Percentiles rank a stretch among this genome's conserved stretches.
Conservation (phyloP, 2,113 vertebrate species). For the Ibidorhyncha struthersii region DNA sequence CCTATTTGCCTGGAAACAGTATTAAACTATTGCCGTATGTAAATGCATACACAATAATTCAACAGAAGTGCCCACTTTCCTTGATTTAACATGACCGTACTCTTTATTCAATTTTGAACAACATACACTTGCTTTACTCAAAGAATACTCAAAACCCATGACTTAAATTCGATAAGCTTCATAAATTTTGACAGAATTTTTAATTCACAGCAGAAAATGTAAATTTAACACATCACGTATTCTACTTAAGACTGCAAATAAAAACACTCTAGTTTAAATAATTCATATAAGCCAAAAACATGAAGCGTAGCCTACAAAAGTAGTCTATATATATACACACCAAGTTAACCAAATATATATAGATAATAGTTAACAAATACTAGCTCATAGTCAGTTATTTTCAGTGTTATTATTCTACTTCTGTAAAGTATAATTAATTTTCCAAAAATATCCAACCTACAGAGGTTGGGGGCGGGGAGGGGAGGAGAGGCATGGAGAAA, state of each 20-base stretch:
- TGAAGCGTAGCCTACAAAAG: background rate
- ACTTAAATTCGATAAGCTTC: background rate
- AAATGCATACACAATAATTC: background rate
- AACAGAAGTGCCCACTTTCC: background rate
- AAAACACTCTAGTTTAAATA: conserved; percentile 16
- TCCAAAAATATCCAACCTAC: conserved; percentile 43
- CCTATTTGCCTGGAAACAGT: background rate
- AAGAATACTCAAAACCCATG: background rate
- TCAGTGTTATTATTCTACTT: conserved; percentile 22
- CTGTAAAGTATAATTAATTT: conserved; percentile 40
- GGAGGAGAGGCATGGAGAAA: background rate
- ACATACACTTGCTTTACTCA: background rate
- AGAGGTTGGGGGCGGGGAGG: background rate
- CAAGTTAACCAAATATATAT: background rate
- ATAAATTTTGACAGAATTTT: background rate
- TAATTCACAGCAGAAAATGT: conserved; percentile 34
- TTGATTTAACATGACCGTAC: background rate
- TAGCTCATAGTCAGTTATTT: background rate
- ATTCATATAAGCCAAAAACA: conserved; percentile 11
- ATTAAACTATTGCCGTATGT: background rate
- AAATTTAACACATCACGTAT: background rate
- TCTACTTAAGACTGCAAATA: conserved; percentile 44
- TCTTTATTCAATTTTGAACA: background rate
- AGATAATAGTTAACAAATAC: conserved; percentile 26
- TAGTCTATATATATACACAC: background rate